Conservation (phyloP, 2,113 vertebrate species). For the Hippocampus abdominalis region DNA sequence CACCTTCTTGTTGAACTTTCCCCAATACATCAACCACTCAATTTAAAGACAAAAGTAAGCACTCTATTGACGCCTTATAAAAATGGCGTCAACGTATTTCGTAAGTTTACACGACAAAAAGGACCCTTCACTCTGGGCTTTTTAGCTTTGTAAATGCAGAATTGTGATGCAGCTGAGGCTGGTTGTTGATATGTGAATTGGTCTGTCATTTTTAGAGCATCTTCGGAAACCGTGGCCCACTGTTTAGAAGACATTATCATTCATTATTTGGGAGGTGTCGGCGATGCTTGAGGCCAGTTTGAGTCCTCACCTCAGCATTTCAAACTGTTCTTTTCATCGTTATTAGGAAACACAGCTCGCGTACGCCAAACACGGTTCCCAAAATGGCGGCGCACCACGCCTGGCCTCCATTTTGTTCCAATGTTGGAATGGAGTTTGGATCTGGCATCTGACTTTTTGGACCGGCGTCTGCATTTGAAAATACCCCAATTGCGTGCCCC, state of each 20-base stretch:
- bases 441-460: constrained; percentile 64
- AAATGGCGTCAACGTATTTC: too few species aligned
- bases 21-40: background rate
- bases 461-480: constrained; percentile 55
- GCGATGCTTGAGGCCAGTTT: constrained; percentile 29
- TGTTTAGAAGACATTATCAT: constrained; percentile 35
- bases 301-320: constrained; percentile 22
- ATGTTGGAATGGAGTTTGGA: constrained; percentile 54
- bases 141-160: too few species aligned
- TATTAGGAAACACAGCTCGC: constrained; percentile 46
- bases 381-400: constrained; percentile 64
- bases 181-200: background rate
- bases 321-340: constrained; percentile 35
- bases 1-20: constrained; percentile 46
- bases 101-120: too few species aligned
- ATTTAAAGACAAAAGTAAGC: constrained; percentile 3
- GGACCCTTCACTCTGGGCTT: too few species aligned
- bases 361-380: constrained; percentile 55
- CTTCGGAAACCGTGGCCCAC: constrained; percentile 44
- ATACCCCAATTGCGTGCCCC: constrained; percentile 45
- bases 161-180: background rate
- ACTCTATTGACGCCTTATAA: background rate
- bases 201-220: constrained; percentile 36
- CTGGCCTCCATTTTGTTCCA: constrained; percentile 67
- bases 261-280: constrained; percentile 23